Percentiles rank a stretch among this genome's conserved stretches.
These are phyloP conservation scores for Anoura caudifer DNA, from an alignment of 2,113 vertebrate genomes.

Conservation along the genomic window DNA sequence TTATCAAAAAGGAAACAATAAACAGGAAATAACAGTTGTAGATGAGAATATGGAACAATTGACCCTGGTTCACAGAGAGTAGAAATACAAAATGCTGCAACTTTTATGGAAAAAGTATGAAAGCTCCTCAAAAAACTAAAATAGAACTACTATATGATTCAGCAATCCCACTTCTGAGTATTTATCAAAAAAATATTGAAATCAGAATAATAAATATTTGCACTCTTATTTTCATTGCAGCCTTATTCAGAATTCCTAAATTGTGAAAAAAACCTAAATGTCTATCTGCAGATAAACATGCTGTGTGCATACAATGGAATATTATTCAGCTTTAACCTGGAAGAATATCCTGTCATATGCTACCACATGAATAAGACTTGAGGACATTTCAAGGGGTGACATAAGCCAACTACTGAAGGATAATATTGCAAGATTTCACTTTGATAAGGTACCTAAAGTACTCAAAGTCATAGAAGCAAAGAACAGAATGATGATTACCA, in stretches of 20 bases:
- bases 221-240: too few species aligned
- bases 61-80: too few species aligned
- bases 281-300: not conserved
- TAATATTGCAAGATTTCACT: not conserved
- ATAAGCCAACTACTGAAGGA: not conserved
- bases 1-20: too few species aligned
- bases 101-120: too few species aligned
- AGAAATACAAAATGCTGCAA: too few species aligned
- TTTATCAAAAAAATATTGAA: too few species aligned
- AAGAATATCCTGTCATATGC: not conserved
- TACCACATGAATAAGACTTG: not conserved
- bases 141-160: too few species aligned
- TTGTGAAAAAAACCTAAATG: not conserved
- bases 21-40: too few species aligned
- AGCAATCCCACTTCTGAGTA: too few species aligned
- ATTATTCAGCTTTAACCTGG: not conserved
- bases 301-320: accelerated
- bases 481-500: not conserved
- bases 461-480: not conserved
- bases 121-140: too few species aligned
- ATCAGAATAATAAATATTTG: too few species aligned
- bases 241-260: not conserved
- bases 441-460: not conserved
- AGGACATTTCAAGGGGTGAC: not conserved
- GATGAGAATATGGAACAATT: too few species aligned